A percentile compares a stretch with the other conserved stretches of the same genome.
Conservation (phyloP, 2,113 vertebrate species). For the Copsychus sechellarum region DNA sequence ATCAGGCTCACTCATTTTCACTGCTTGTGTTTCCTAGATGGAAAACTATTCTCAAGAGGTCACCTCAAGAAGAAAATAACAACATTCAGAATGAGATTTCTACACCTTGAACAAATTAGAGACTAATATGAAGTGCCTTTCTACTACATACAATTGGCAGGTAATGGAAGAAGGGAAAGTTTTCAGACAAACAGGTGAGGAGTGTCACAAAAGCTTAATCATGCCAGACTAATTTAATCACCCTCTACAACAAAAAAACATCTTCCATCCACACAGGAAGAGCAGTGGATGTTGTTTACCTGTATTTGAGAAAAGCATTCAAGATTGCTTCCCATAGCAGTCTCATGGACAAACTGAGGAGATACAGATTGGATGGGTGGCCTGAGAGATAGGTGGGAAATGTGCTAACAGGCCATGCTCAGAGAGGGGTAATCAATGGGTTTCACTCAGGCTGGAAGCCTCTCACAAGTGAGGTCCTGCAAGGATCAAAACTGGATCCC, state of each 20-base stretch:
- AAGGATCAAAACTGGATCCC: background rate
- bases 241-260: background rate
- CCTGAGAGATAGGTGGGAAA: background rate
- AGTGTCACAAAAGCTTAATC: background rate
- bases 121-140: background rate
- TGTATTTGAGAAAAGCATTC: background rate
- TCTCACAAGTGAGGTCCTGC: background rate
- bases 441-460: background rate
- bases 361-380: background rate
- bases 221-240: background rate
- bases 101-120: background rate
- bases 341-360: accelerated
- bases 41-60: background rate
- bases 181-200: background rate
- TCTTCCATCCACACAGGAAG: background rate
- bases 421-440: background rate
- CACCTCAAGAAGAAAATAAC: background rate
- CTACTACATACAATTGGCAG: background rate
- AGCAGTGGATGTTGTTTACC: background rate
- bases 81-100: background rate
- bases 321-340: background rate
- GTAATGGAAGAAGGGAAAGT: background rate
- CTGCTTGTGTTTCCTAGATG: background rate
- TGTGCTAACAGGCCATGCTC: too few species aligned
- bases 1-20: background rate